Conservation (phyloP, 2,888 invertebrate genomes). For the Agrotis ipsilon region DNA sequence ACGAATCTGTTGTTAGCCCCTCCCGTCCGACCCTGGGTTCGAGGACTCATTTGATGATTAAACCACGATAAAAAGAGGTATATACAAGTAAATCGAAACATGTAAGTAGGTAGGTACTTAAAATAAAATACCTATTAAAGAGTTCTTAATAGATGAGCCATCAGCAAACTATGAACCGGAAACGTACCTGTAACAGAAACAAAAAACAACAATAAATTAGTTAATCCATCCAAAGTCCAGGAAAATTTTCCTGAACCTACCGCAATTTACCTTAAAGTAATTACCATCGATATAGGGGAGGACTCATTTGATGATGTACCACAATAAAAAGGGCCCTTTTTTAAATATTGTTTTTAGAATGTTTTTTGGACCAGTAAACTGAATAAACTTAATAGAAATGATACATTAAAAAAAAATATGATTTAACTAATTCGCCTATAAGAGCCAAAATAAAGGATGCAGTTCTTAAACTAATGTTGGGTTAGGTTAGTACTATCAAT, state of each 20-base stretch:
- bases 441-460: too few species aligned
- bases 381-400: too few species aligned
- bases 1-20: too few species aligned
- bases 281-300: conserved; percentile 23
- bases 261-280: conserved; percentile 19
- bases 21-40: neutral
- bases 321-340: too few species aligned
- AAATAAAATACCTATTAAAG: neutral
- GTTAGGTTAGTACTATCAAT: too few species aligned
- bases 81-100: neutral
- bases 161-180: neutral
- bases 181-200: conserved; percentile 52
- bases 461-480: too few species aligned
- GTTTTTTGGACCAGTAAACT: too few species aligned
- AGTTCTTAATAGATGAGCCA: conserved; percentile 24
- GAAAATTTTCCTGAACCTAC: conserved; percentile 9
- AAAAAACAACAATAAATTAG: conserved; percentile 16
- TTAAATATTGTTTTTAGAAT: too few species aligned
- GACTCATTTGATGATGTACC: neutral
- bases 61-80: too few species aligned
- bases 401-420: too few species aligned
- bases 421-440: too few species aligned
- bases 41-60: neutral
- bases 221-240: conserved; percentile 6
- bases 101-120: too few species aligned